Conservation (phyloP, 2,888 invertebrate genomes). For the Aphrophora alni region DNA sequence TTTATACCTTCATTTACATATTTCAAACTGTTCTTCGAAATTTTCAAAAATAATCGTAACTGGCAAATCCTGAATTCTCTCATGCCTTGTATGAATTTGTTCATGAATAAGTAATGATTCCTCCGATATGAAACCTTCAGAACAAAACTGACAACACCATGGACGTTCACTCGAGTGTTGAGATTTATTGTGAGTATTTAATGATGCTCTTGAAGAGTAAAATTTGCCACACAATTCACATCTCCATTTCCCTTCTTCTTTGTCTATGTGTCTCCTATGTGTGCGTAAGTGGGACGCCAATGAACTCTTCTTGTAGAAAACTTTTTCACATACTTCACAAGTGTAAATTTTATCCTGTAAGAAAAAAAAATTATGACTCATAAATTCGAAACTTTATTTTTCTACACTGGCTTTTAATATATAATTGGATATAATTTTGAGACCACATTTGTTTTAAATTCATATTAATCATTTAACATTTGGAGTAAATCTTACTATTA, state of each 20-base stretch:
- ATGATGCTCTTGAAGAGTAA: slow-evolving; percentile 43
- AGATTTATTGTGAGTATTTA: slow-evolving; percentile 57
- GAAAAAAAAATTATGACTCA: too few relatives aligned
- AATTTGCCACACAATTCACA: slow-evolving; percentile 30
- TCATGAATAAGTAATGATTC: slow-evolving; percentile 58
- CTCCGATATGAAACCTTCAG: slow-evolving; percentile 56
- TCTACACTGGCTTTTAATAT: too few relatives aligned
- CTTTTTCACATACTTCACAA: slow-evolving; percentile 28
- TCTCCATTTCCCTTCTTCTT: not conserved
- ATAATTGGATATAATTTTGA: too few relatives aligned
- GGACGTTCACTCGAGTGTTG: slow-evolving; percentile 58
- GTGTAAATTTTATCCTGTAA: slow-evolving; percentile 16
- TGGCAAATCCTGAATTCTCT: too few relatives aligned
- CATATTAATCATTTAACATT: too few relatives aligned
- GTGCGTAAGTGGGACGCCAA: slow-evolving; percentile 6
- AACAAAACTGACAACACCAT: slow-evolving; percentile 58
- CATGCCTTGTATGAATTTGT: slow-evolving; percentile 57
- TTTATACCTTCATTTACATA: too few relatives aligned
- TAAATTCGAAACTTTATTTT: too few relatives aligned
- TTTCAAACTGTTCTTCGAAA: too few relatives aligned
- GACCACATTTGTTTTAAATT: too few relatives aligned
- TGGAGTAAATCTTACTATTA: too few relatives aligned
- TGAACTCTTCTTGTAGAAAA: slow-evolving; percentile 14
- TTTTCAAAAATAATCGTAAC: too few relatives aligned
- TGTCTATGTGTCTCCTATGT: not conserved